Evolutionary conservation across 2,797 vertebrate species (phyloP).

Genomic region (Coendou prehensilis): DNA sequence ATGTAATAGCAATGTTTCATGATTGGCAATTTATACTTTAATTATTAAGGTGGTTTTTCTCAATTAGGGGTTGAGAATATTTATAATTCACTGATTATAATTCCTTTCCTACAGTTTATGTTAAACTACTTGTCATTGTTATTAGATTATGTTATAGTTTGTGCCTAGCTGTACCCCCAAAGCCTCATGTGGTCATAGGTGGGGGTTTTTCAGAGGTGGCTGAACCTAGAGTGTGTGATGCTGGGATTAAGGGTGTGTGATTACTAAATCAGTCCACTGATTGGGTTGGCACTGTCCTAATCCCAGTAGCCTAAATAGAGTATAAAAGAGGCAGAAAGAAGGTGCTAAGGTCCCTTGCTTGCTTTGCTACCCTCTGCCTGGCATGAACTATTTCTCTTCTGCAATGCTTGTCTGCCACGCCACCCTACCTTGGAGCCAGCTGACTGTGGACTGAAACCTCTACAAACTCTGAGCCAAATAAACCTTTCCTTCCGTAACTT

Average conservation of each 20-base stretch:
- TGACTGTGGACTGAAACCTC: not conserved
- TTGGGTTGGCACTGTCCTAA: too few relatives aligned
- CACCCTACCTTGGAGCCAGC: not conserved
- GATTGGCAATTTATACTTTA: constrained; percentile 31
- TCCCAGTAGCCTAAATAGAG: too few relatives aligned
- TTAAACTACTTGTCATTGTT: constrained; percentile 42
- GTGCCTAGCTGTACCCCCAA: too few relatives aligned
- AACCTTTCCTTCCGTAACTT: not conserved
- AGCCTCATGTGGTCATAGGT: too few relatives aligned
- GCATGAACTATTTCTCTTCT: not conserved
- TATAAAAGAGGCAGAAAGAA: too few relatives aligned
- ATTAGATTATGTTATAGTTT: not conserved
- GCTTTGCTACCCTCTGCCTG: not conserved
- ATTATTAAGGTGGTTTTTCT: constrained; percentile 55
- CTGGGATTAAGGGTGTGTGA: too few relatives aligned
- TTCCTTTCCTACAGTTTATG: constrained; percentile 24
- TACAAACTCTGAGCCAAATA: not conserved
- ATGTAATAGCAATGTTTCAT: constrained; percentile 15
- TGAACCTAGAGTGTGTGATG: too few relatives aligned
- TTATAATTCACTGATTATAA: constrained; percentile 27
- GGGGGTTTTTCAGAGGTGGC: too few relatives aligned
- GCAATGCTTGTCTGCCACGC: too few relatives aligned
- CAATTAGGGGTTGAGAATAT: not conserved
- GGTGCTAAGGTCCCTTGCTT: not conserved
- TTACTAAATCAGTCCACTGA: too few relatives aligned